Conservation (phyloP, 2,888 invertebrate species). For the Deroplatys truncata region DNA sequence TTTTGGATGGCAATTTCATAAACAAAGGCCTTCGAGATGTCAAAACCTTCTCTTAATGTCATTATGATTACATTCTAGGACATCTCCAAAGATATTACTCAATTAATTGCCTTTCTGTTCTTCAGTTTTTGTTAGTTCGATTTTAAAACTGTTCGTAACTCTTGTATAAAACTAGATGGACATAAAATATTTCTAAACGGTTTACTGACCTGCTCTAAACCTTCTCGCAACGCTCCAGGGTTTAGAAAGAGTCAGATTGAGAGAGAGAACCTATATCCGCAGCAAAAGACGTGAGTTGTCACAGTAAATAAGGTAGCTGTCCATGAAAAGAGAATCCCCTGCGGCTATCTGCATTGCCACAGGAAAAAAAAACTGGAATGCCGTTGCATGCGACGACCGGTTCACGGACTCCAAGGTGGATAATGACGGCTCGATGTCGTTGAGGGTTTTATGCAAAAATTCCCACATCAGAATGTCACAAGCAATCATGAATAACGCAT, state of each 20-base stretch:
- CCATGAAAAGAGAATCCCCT: background rate
- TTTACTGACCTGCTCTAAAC: background rate
- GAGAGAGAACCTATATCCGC: background rate
- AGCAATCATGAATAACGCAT: background rate
- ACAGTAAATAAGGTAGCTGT: background rate
- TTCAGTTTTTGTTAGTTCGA: no score
- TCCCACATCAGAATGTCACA: background rate
- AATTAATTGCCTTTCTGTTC: no score
- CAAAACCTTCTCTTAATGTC: no score
- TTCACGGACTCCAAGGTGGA: background rate
- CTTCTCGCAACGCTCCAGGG: background rate
- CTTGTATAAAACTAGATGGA: no score
- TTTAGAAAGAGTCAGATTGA: no score
- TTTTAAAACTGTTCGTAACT: no score
- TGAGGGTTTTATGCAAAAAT: background rate
- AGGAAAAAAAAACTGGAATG: background rate
- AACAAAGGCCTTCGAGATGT: no score
- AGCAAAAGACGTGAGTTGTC: background rate
- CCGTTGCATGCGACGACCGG: background rate
- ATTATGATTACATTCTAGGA: no score
- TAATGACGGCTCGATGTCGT: background rate
- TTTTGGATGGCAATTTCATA: no score
- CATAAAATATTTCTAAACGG: no score
- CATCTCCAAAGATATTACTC: no score
- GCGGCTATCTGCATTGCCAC: background rate